Conservation (phyloP, 2,797 vertebrate species). For the Ataeniobius toweri region DNA sequence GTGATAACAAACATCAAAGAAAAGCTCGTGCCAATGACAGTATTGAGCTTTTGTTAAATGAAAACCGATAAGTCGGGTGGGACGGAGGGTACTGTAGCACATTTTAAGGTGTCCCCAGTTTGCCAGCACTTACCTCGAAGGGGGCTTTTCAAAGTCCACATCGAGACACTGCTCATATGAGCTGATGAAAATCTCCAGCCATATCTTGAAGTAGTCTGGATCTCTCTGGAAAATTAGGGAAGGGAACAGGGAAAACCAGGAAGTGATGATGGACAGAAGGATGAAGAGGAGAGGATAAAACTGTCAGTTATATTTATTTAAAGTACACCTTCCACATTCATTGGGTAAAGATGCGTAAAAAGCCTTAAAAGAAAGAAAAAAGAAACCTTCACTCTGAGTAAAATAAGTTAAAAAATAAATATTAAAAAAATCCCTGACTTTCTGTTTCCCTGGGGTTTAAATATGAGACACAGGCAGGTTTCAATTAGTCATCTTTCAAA, state of each 20-base stretch:
- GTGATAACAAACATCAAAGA: background rate
- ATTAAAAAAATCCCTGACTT: background rate
- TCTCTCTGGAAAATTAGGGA: constrained; percentile 86
- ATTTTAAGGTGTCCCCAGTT: background rate
- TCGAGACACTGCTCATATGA: constrained; percentile 95
- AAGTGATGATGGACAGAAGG: background rate
- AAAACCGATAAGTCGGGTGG: too few relatives aligned
- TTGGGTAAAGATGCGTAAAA: background rate
- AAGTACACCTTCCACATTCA: background rate
- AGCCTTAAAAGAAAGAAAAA: background rate
- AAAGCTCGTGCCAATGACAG: too few relatives aligned
- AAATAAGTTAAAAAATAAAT: constrained; percentile 3
- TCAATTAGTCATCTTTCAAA: background rate
- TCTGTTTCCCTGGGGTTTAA: too few relatives aligned
- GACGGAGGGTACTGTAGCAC: too few relatives aligned
- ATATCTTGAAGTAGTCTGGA: constrained; percentile 95
- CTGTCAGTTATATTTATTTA: constrained; percentile 16
- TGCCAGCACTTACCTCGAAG: constrained; percentile 85
- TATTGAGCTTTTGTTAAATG: too few relatives aligned
- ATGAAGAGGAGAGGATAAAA: background rate
- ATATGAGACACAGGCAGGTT: too few relatives aligned
- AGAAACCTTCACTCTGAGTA: background rate
- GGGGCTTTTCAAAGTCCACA: constrained; percentile 95
- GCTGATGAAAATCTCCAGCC: constrained; percentile 96
- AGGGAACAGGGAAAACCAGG: background rate